Evolutionary conservation across 2,113 vertebrate species (phyloP).

Genomic region (Alces alces): DNA sequence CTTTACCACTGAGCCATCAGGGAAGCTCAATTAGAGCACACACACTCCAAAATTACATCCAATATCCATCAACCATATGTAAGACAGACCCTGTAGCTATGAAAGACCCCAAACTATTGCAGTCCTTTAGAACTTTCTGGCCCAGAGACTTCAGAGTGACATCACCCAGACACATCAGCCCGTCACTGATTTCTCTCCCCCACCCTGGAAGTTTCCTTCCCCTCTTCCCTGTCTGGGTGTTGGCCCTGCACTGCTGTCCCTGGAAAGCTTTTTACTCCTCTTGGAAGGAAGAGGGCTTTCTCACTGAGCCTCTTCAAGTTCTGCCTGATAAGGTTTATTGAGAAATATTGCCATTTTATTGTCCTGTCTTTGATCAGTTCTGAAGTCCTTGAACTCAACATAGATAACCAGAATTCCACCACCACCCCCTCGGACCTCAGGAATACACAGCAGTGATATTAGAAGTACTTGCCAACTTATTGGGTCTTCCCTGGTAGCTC

Average conservation of each 20-base stretch:
- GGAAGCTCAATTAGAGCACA: background rate
- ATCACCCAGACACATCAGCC: background rate
- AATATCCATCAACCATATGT: background rate
- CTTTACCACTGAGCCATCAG: background rate
- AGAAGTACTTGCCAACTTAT: background rate
- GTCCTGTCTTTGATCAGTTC: background rate
- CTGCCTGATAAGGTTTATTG: background rate
- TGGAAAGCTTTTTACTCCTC: background rate
- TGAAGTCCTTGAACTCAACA: background rate
- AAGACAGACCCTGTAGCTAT: background rate
- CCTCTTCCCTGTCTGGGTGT: background rate
- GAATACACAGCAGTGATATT: background rate
- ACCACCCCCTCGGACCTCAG: fast-evolving
- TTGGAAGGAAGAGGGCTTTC: background rate
- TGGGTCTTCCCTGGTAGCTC: background rate
- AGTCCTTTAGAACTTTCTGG: background rate
- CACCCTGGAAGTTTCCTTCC: background rate
- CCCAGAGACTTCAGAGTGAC: background rate
- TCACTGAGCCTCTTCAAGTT: background rate
- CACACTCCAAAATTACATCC: background rate
- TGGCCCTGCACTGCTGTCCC: background rate
- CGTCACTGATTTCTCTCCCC: background rate
- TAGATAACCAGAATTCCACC: background rate
- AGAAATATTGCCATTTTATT: background rate
- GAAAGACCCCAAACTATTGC: background rate